Evolutionary conservation across 2,888 invertebrate species (phyloP), one percentile per base, ranked within the genome.

Genomic region (Petrolisthes cinctipes): DNA sequence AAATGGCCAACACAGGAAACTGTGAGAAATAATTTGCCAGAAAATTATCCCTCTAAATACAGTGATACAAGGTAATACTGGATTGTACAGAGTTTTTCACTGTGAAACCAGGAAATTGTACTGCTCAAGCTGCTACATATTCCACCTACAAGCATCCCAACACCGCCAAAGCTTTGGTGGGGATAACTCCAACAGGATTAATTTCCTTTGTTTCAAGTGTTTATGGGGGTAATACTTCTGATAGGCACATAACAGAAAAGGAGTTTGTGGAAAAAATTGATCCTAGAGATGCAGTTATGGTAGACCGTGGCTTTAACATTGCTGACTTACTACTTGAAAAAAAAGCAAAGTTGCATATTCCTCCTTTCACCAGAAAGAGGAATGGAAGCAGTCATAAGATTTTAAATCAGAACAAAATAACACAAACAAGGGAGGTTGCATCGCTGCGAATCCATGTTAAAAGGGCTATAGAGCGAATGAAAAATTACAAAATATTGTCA

Each of bases 71-170:
- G 85, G 51, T 53, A 1, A 85, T 85, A 7, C n/a, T 85, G 20
- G 85, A 85, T 61, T 68, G 76, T n/a, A 85, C 85, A 20, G 80
- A 85, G 11, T 73, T 79, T n/a, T 61, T 61, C n/a, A 61, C 61
- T 0, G 14, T 56, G 1, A 85, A 81, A 73, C 85, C 80, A 6
- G 0, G 20, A 56, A 85, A 85, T 85, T 23, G 20, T 23, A 23
- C 61, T 56, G 76, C 85, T 14, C 85, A 85, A 66, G 68, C 76
- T 57, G 85, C 85, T 2, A 85, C 85, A 37, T 85, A 78, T 85
- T 85, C 85, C 0, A 78, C 3, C 14, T 85, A 85, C 9, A 85
- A 85, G 80, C 75, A 85, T 51, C 54, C 61, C 56, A 85, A 81
- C 54, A 85, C 85, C 5, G 61, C 9, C 4, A n/a, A n/a, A n/a